Percentiles rank a stretch among this genome's conserved stretches.
Evolutionary conservation across 37 sponge, comb jelly and placozoan species (phyloP).

Genomic region (Theonella swinhoei): DNA sequence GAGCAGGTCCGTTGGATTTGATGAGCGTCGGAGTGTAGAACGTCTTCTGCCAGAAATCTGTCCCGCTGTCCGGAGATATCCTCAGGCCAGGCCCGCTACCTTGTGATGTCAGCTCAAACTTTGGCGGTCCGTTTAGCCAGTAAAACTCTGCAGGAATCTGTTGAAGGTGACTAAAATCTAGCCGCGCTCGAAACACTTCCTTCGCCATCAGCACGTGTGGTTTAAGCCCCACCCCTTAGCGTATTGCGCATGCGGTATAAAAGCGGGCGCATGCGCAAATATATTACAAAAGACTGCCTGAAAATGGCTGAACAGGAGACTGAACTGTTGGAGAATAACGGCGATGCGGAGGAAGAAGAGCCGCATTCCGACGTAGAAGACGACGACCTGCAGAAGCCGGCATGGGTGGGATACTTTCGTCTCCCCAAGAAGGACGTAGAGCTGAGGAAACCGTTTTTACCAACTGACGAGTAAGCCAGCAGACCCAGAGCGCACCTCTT

Average conservation of each 20-base stretch:
- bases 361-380: background rate
- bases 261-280: too few relatives aligned
- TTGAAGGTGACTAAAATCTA: background rate
- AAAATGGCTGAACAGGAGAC: background rate
- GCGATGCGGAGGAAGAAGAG: background rate
- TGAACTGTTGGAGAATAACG: background rate
- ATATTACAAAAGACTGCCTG: too few relatives aligned
- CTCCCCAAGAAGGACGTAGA: background rate
- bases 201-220: too few relatives aligned
- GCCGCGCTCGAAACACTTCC: background rate
- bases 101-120: background rate
- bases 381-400: background rate
- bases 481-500: background rate
- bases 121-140: background rate
- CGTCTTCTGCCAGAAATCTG: conserved; percentile 58
- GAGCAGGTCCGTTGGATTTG: conserved; percentile 20
- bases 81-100: background rate
- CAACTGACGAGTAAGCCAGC: background rate
- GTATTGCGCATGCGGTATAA: too few relatives aligned
- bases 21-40: conserved; percentile 11
- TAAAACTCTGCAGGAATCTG: background rate
- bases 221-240: too few relatives aligned
- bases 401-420: background rate
- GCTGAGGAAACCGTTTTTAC: background rate
- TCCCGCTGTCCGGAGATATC: conserved; percentile 14